Base-by-base conservation (phyloP, 2,888 invertebrate species). In the Anodontia alba region DNA sequence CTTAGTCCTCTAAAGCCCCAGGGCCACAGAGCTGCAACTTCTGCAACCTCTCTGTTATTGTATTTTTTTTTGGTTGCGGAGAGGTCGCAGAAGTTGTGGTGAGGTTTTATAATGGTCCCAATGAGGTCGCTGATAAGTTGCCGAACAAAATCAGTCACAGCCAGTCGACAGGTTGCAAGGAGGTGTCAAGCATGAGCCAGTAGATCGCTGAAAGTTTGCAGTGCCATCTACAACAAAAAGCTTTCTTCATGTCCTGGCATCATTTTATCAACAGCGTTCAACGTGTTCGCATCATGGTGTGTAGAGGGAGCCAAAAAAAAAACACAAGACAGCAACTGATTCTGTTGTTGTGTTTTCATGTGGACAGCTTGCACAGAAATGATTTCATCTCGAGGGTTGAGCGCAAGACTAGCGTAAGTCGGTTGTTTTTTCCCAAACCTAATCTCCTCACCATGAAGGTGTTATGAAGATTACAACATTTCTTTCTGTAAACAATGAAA, bases 81-180 rank as follows among this genome's bases (percentile, higher is more conserved):
- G 26, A 54, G 54, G 54, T 26, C 23, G 54, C 54, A 54, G 54
- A 54, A 54, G 23, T 54, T 26, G 26, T 26, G 23, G 54, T 54
- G 26, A 26, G 54, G 54, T 54, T 54, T 54, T 26, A 54, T 54
- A 26, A 54, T 8, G 10, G 23, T 54, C 26, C 20, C 26, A 26
- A 54, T 5, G 20, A 20, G 49, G 49, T 49, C 49, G 8, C n/a
- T 10, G n/a, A 23, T n/a, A 2, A 7, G 54, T 54, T 26, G 54
- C 54, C 26, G 54, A 54, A 8, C 23, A n/a, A 54, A 54, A 54
- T 8, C 10, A 54, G 54, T 54, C 26, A n/a, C 54, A 26, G 54
- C 54, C 26, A 26, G 54, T 54, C 54, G 54, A 54, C 54, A 54
- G 54, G 54, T 54, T 54, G 54, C 26, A 54, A 49, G 49, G n/a